These are phyloP conservation scores for Notamacropus eugenii DNA, from an alignment of 2,797 vertebrate genomes.

Conservation along the genomic window DNA sequence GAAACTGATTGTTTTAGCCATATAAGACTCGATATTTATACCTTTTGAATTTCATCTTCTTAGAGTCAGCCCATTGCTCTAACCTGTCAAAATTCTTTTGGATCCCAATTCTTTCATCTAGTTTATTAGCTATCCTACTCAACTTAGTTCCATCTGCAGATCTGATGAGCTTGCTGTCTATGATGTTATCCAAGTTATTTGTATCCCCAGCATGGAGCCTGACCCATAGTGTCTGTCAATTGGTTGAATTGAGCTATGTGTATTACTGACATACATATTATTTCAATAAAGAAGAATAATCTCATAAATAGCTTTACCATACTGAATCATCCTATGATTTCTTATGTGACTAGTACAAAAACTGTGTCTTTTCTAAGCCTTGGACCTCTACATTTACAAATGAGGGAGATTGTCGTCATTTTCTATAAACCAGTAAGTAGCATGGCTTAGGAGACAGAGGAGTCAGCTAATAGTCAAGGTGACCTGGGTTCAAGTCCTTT, in stretches of 20 bases:
- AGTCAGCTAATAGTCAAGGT: background rate
- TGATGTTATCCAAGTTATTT: background rate
- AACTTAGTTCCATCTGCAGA: background rate
- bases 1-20: background rate
- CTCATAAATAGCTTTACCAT: background rate
- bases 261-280: background rate
- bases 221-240: background rate
- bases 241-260: background rate
- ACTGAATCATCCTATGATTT: slow-evolving; percentile 5
- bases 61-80: background rate
- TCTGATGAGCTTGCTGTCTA: background rate
- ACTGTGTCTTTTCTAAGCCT: slow-evolving; percentile 26
- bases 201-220: background rate
- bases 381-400: background rate
- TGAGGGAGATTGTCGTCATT: background rate
- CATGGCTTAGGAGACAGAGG: background rate
- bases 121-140: background rate
- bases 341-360: slow-evolving; percentile 25
- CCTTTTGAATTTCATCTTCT: background rate
- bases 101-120: background rate
- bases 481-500: background rate
- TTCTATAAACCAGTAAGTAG: background rate
- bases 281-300: slow-evolving; percentile 1
- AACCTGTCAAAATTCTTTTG: background rate
- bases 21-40: background rate